Percentiles rank a stretch among this genome's conserved stretches.
Evolutionary conservation across 2,888 invertebrate genomes (phyloP).

Genomic region (Drosophila parthenogenetica): DNA sequence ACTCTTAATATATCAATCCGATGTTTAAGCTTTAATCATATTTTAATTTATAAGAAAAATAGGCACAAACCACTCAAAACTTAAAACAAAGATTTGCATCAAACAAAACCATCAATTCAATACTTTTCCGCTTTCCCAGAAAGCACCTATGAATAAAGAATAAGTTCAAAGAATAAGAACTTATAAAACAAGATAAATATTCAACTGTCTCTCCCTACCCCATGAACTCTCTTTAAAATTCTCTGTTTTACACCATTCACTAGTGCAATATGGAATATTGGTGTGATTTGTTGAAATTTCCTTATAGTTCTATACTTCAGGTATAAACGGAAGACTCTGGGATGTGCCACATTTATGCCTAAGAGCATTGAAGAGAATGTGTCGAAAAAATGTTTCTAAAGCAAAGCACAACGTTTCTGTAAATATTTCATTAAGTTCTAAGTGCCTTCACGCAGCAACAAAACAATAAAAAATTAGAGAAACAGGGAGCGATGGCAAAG

Average conservation of each 20-base stretch:
- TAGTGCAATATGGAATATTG: conserved; percentile 58
- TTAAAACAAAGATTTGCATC: conserved; percentile 29
- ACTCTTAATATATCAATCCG: too few species aligned
- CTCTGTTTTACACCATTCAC: conserved; percentile 48
- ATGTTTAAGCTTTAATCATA: too few species aligned
- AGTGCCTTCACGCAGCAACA: conserved; percentile 64
- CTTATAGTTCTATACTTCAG: conserved; percentile 48
- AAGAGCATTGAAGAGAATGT: conserved; percentile 24
- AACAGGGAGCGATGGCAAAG: background rate
- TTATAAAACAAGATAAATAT: conserved; percentile 1
- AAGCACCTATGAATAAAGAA: conserved; percentile 40
- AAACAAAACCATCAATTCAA: conserved; percentile 36
- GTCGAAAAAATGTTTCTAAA: conserved; percentile 43
- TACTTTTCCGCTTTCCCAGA: conserved; percentile 26
- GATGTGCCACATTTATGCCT: background rate
- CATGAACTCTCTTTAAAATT: conserved; percentile 3
- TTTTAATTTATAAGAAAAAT: too few species aligned
- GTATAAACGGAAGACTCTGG: background rate
- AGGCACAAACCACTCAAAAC: too few species aligned
- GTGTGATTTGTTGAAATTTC: conserved; percentile 74
- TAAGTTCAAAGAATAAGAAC: background rate
- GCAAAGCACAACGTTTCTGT: conserved; percentile 64
- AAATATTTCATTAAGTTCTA: conserved; percentile 80
- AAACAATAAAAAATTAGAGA: conserved; percentile 65
- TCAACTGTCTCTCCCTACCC: background rate